phyloP scores from a whole-genome alignment of 1,140 invertebrate genomes.

The Phenacoccus solenopsis region DNA sequence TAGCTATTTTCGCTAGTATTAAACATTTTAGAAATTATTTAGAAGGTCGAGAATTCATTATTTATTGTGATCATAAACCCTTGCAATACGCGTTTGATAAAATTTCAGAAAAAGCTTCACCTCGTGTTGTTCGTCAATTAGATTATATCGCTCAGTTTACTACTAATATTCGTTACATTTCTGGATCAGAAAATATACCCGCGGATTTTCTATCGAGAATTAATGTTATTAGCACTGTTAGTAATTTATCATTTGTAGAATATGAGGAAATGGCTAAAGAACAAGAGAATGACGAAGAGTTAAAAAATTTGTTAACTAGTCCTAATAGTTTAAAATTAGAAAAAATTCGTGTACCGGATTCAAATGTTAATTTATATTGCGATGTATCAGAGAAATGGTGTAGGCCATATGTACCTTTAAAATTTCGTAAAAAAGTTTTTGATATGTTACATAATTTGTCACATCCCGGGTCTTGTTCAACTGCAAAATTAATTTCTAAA shows the following conservation, averaged over 20 bases:
- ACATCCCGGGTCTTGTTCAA: constrained; percentile 31
- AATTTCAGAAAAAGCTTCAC: constrained; percentile 28
- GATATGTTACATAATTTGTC: constrained; percentile 29
- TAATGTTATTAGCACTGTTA: not conserved
- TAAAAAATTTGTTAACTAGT: not conserved
- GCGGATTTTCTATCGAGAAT: not conserved
- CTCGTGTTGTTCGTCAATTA: constrained; percentile 29
- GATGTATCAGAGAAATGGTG: no score
- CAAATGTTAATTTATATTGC: no score
- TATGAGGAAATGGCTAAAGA: not conserved
- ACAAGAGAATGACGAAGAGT: not conserved
- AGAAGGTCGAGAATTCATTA: constrained; percentile 31
- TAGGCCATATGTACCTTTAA: constrained; percentile 5
- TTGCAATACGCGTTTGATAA: constrained; percentile 30
- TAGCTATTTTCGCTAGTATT: constrained; percentile 30
- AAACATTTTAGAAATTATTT: constrained; percentile 31
- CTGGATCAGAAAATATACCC: not conserved
- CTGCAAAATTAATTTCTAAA: constrained; percentile 19
- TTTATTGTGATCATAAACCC: constrained; percentile 35
- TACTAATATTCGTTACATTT: constrained; percentile 10
- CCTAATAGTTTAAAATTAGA: no score
- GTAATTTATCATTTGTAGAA: not conserved
- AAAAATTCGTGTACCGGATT: no score
- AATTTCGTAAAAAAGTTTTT: constrained; percentile 26
- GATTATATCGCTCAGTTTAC: constrained; percentile 29